Conservation (phyloP, 2,797 vertebrate species). For the Platyrinchus mystaceus region DNA sequence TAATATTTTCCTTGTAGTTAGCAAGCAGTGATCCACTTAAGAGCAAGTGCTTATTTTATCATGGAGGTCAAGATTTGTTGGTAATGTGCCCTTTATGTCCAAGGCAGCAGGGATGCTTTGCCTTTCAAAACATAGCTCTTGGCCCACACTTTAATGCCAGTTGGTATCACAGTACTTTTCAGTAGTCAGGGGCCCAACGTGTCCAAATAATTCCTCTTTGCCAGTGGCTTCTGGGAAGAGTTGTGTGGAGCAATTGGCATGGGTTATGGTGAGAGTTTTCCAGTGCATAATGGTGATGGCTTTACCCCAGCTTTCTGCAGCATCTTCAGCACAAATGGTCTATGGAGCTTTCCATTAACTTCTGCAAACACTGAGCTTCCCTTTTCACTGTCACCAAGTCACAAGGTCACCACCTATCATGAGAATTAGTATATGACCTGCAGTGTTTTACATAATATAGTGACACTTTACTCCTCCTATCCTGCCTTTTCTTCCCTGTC, state of each 20-base stretch:
- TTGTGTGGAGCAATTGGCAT: not conserved
- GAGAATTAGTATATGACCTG: not conserved
- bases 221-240: not conserved
- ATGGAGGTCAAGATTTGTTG: not conserved
- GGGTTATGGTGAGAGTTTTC: not conserved
- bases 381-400: not conserved
- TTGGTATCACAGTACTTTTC: not conserved
- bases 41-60: not conserved
- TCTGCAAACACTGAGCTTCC: not conserved
- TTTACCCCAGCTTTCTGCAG: not conserved
- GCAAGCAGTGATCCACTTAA: not conserved
- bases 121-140: not conserved
- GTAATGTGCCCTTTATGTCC: accelerated
- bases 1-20: not conserved
- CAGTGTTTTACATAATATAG: not conserved
- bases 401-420: not conserved
- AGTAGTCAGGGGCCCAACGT: accelerated
- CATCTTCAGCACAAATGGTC: not conserved
- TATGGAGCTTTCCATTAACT: not conserved
- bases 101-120: not conserved
- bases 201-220: not conserved
- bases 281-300: not conserved
- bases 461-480: not conserved
- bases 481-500: not conserved
- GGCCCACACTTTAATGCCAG: not conserved